Evolutionary conservation across 2,797 vertebrate species (phyloP), one percentile per base, ranked within the genome.

Genomic region (Danio tinwini): DNA sequence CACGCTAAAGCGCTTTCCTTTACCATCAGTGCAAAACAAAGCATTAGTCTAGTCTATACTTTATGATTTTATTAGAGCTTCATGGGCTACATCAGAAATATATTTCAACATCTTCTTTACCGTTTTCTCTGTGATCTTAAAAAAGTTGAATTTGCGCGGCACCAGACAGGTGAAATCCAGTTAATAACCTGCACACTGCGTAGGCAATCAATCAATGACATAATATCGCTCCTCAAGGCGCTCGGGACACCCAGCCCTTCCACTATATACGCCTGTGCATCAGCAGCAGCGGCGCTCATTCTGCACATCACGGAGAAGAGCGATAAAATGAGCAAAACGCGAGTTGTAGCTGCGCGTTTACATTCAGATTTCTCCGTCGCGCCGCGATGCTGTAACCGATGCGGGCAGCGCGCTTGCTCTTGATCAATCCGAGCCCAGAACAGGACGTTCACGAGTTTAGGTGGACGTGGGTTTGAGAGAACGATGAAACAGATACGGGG

Each of bases 401-500:
- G 50, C 68, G 8, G 49, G 29, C 16, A 50, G 29, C 29, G 16
- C 61, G 29, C 68, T n/a, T 39, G 8, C 49, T 55, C 68, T 71
- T 42, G 7, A 4, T 5, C 8, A 17, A 45, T 21, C 40, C 19
- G 17, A 56, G 9, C 17, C 13, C 62, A 44, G 44, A 68, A 29
- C 52, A 55, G 42, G 45, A 52, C 64, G 19, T 21, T 63, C 76
- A 45, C 50, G 39, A 73, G 29, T 53, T 11, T 29, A 29, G 14
- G 29, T 74, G 78, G 58, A 76, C 37, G 21, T 74, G 45, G 10
- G 42, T 59, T 39, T 64, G 64, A 61, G 16, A 64, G 52, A 63
- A 19, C 45, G 47, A 47, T 56, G 81, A 59, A 80, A 81, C 13
- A 17, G 82, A 80, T 78, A 64, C 53, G 50, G 67, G 84, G 84